Conservation (phyloP, 2,113 vertebrate species). For the Chloropsis hardwickii region DNA sequence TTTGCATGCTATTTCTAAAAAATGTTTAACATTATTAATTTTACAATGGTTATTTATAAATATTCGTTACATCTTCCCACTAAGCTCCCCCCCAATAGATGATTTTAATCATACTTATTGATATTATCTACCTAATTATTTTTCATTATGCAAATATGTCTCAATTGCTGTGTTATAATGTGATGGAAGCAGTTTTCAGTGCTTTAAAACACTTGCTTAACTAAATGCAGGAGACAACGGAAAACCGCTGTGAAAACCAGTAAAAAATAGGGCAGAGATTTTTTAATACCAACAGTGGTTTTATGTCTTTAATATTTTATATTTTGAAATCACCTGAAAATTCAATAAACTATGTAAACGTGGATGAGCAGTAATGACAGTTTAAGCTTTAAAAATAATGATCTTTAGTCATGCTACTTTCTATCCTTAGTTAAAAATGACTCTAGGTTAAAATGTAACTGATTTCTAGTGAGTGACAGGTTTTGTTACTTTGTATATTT, state of each 20-base stretch:
- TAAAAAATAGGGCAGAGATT: not conserved
- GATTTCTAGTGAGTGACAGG: not conserved
- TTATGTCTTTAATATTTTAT: not conserved
- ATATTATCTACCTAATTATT: constrained; percentile 52
- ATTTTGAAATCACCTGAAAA: not conserved
- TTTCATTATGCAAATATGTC: constrained; percentile 59
- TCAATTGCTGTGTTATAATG: not conserved
- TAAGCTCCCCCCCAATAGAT: not conserved
- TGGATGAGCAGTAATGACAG: not conserved
- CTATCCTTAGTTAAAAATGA: not conserved
- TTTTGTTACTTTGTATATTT: not conserved
- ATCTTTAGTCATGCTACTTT: not conserved
- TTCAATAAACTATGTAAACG: not conserved
- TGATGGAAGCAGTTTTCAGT: not conserved
- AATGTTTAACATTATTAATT: constrained; percentile 43
- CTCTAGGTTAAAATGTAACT: not conserved
- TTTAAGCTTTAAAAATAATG: not conserved
- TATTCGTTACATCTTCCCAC: constrained; percentile 34
- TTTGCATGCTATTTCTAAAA: not conserved
- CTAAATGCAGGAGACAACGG: not conserved
- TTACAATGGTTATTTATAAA: constrained; percentile 39
- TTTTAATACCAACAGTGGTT: not conserved
- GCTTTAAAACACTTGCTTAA: not conserved
- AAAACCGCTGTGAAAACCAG: not conserved
- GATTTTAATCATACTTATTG: constrained; percentile 50